Base-by-base conservation (phyloP, 1,140 invertebrate genomes). In the Psilanteris sp. region DNA sequence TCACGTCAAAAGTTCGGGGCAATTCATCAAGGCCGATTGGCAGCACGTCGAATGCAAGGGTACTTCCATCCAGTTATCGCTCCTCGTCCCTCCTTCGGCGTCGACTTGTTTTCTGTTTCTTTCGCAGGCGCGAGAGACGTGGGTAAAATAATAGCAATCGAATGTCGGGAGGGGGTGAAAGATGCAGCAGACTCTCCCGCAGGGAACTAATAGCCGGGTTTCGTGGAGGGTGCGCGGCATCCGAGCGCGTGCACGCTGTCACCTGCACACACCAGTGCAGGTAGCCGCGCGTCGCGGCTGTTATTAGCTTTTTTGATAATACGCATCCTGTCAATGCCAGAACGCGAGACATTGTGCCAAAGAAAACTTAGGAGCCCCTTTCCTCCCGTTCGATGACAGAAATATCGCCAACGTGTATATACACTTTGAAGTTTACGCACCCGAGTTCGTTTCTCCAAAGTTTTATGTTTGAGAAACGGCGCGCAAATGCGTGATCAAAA, bases 271-370 rank as follows among this genome's bases (percentile, higher is more conserved):
- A 70, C 27, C 7, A 15, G 22, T 18, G 43, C 59, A 78, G 76
- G 64, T 71, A 74, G 71, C 57, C 11, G 43, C 41, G 43, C 41
- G 36, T 62, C 24, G 34, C 29, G 36, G 67, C 79, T 86, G 85
- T 87, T 88, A 88, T 88, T 88, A 87, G 82, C 84, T 85, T 32
- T 85, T 83, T 72, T 62, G 62, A 52, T 88, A 87, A 87, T 87
- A 79, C 78, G 74, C 79, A 80, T 71, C 85, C 87, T 88, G 87
- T 88, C 86, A 88, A 41, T 67, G 62, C 14, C 87, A 88, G 87
- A 48, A 83, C 79, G 79, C 70, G 80, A 82, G 77, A 80, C 80
- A 79, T 79, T 76, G 57, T 70, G 22, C n/a, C 14, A 6, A 22
- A 46, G 27, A 78, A 78, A 64, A 76, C 66, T 80, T 68, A 80